Conservation (phyloP, 2,797 vertebrate genomes). For the Natrix natrix region DNA sequence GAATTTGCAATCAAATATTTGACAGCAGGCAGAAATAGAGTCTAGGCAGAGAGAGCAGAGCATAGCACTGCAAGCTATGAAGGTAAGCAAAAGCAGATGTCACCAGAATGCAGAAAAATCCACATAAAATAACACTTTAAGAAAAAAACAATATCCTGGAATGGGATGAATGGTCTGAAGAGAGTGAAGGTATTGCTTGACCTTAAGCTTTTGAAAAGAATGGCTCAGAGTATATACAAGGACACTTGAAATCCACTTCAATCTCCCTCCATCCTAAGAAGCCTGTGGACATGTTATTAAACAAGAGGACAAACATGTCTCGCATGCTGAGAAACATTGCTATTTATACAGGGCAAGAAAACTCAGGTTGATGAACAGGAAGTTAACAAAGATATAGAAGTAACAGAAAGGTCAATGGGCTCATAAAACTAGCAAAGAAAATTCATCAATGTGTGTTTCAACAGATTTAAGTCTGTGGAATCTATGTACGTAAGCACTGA, state of each 20-base stretch:
- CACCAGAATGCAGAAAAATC: not conserved
- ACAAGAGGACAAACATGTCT: constrained; percentile 12
- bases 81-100: not conserved
- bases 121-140: not conserved
- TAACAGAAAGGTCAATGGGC: constrained; percentile 12
- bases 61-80: not conserved
- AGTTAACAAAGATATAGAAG: constrained; percentile 12
- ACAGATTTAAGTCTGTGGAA: not conserved
- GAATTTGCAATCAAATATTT: not conserved
- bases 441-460: not conserved
- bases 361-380: not conserved
- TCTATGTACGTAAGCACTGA: not conserved
- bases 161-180: not conserved
- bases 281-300: not conserved
- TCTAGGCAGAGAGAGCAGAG: not conserved
- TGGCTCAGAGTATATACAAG: not conserved
- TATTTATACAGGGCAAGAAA: constrained; percentile 7
- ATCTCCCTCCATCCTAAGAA: not conserved
- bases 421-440: constrained; percentile 30
- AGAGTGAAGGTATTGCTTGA: not conserved
- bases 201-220: not conserved
- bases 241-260: not conserved
- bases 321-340: constrained; percentile 26
- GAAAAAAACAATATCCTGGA: not conserved
- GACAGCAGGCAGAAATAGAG: not conserved